Evolutionary conservation across 2,888 invertebrate genomes (phyloP).

Genomic region (Acleris literana): DNA sequence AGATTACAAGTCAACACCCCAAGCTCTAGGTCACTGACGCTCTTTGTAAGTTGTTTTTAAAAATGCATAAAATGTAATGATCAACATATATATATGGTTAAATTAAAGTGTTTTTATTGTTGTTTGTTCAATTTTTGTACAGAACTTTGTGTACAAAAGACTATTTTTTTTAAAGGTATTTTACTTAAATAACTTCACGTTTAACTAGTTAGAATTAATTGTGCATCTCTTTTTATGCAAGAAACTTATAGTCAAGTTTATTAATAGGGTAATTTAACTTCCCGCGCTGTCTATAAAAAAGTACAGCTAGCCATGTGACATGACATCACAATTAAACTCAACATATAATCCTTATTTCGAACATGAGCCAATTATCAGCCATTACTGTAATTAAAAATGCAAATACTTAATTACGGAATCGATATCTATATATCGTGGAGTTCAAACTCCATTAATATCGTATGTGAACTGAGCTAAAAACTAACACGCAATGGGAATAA

Average conservation of each 20-base stretch:
- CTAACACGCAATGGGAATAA: conserved; percentile 37
- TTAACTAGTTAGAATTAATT: no score
- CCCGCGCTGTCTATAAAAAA: neutral
- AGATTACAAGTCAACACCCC: no score
- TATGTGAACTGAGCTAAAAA: conserved; percentile 60
- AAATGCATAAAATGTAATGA: no score
- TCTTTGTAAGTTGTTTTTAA: no score
- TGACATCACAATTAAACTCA: conserved; percentile 7
- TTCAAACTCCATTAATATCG: conserved; percentile 10
- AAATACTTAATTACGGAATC: conserved; percentile 32
- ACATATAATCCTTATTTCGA: conserved; percentile 9
- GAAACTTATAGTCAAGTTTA: neutral
- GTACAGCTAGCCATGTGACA: neutral
- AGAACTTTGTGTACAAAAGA: neutral
- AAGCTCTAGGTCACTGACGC: no score
- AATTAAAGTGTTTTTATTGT: neutral
- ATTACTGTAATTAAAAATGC: conserved; percentile 38
- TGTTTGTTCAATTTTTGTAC: neutral
- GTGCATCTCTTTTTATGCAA: neutral
- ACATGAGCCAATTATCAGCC: conserved; percentile 24
- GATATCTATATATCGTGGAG: conserved; percentile 20
- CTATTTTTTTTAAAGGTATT: neutral
- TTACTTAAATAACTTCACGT: neutral
- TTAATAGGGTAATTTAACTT: neutral
- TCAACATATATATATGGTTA: no score